Percentiles rank a stretch among this genome's conserved stretches.
These are phyloP conservation scores for Brachynemurus nebulosus DNA, from an alignment of 2,888 invertebrate genomes.

Conservation along the genomic window DNA sequence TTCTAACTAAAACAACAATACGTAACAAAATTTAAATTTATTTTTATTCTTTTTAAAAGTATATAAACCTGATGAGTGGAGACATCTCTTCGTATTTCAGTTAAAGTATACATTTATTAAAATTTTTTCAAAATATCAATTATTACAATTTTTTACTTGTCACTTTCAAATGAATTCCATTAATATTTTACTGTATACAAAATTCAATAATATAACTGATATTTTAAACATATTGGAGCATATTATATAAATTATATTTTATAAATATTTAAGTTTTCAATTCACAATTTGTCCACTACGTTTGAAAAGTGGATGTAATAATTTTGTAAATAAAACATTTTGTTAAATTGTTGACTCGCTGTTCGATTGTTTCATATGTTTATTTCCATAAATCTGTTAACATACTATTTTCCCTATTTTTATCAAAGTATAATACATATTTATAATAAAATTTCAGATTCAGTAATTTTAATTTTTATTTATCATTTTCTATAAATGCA, in stretches of 20 bases:
- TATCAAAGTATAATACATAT: too few relatives aligned
- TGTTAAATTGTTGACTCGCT: slow-evolving; percentile 8
- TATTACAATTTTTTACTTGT: neutral
- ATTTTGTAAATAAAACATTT: slow-evolving; percentile 9
- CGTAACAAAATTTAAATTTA: neutral
- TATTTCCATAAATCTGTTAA: too few relatives aligned
- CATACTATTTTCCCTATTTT: too few relatives aligned
- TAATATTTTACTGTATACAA: too few relatives aligned
- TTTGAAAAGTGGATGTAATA: neutral
- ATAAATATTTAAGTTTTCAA: neutral
- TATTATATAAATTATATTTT: neutral
- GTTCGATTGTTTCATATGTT: neutral
- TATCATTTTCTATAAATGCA: too few relatives aligned
- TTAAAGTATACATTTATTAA: neutral
- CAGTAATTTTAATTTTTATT: too few relatives aligned
- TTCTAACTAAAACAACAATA: neutral
- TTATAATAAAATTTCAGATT: too few relatives aligned
- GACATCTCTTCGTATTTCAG: slow-evolving; percentile 1
- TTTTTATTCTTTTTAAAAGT: neutral
- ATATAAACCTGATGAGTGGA: neutral
- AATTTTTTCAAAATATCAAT: neutral
- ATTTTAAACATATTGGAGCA: neutral
- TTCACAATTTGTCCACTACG: neutral
- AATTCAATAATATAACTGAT: too few relatives aligned
- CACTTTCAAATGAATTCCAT: neutral